Evolutionary conservation across 2,888 invertebrate species (phyloP).

Genomic region (Drosophila mimica): DNA sequence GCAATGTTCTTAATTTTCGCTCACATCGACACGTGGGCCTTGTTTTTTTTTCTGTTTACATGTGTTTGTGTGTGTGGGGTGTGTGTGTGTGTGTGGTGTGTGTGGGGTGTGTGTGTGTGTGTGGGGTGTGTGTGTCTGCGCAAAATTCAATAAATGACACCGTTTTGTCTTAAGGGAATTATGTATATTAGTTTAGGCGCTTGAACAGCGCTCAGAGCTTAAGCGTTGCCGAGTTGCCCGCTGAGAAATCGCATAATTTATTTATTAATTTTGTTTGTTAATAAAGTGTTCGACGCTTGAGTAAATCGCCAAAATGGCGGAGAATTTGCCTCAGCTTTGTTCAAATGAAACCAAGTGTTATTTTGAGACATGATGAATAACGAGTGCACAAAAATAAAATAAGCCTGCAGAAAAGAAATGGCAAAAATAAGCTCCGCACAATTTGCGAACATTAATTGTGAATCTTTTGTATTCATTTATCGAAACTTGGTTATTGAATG

Average conservation of each 20-base stretch:
- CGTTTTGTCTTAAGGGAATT: conserved; percentile 74
- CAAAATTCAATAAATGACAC: conserved; percentile 59
- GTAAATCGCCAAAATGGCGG: conserved; percentile 1
- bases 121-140: conserved; percentile 6
- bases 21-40: conserved; percentile 52
- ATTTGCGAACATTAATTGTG: background rate
- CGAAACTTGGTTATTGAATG: background rate
- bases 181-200: conserved; percentile 67
- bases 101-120: conserved; percentile 5
- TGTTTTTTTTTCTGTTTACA: conserved; percentile 1
- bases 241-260: conserved; percentile 57
- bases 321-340: conserved; percentile 3
- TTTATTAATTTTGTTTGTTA: conserved; percentile 76
- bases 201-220: conserved; percentile 32
- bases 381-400: background rate
- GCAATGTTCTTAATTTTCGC: conserved; percentile 49
- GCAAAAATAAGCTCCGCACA: background rate
- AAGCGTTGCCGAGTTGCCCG: conserved; percentile 8
- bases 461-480: background rate
- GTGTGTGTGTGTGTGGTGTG: conserved; percentile 7
- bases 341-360: background rate
- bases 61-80: conserved; percentile 3
- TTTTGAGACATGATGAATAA: background rate
- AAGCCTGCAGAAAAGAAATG: background rate
- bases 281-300: conserved; percentile 40